A percentile compares a stretch with the other conserved stretches of the same genome.
Evolutionary conservation across 1,140 invertebrate species (phyloP).

Genomic region (Monomorium pharaonis): DNA sequence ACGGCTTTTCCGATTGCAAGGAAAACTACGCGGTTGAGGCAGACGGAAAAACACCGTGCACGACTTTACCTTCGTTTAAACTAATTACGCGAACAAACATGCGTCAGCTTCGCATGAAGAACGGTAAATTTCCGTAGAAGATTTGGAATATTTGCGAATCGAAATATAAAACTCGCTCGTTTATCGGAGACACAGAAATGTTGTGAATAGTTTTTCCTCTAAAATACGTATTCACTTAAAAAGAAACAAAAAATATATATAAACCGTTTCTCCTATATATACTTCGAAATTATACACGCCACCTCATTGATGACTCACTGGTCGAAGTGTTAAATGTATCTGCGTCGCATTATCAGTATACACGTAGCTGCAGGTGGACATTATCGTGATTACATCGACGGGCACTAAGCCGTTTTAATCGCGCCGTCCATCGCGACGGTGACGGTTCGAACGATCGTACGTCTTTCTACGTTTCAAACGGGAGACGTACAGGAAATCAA

Average conservation of each 20-base stretch:
- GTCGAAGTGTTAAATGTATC: conserved; percentile 35
- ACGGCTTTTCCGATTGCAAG: background rate
- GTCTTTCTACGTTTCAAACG: conserved; percentile 80
- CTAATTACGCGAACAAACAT: background rate
- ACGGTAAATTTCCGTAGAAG: conserved; percentile 4
- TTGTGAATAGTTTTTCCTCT: background rate
- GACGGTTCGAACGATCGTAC: conserved; percentile 63
- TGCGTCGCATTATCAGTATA: conserved; percentile 32
- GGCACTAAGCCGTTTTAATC: conserved; percentile 35
- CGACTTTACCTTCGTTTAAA: background rate
- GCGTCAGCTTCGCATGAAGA: background rate
- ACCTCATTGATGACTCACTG: conserved; percentile 12
- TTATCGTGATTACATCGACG: conserved; percentile 52
- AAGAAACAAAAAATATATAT: background rate
- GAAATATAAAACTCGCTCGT: background rate
- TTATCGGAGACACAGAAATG: background rate
- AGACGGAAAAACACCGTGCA: background rate
- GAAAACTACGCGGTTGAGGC: background rate
- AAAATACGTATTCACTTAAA: background rate
- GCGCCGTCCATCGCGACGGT: conserved; percentile 37
- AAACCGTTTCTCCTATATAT: background rate
- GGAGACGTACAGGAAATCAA: conserved; percentile 81
- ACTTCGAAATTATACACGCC: background rate
- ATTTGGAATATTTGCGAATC: background rate
- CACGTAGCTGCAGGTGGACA: conserved; percentile 29